Base-by-base conservation (phyloP, 2,888 invertebrate species). In the Neelides folsomi region DNA sequence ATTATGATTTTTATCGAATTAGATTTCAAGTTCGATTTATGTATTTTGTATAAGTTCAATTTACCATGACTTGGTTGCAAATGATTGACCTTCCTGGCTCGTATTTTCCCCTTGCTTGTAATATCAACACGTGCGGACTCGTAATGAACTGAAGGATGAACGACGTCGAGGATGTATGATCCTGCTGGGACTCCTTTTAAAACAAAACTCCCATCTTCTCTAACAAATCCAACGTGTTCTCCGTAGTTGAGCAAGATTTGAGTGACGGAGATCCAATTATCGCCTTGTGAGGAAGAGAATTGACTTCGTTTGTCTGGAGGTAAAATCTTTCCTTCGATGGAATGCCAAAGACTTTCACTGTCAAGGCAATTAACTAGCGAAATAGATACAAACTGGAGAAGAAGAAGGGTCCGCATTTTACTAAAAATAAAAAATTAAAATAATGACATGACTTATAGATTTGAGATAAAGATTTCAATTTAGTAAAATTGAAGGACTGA, bases 101-200 rank as follows among this genome's bases (percentile, higher is more conserved):
- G 77, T 67, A 86, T 88, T 72, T 95, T 98, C 38, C 98, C 98
- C 71, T 93, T 95, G 0, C 88, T 85, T 69, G 90, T 97, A 56
- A 98, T 94, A 74, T 98, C 98, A 1, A 98, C 93, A 56, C 98
- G 76, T 6, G 88, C 82, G 16, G 93, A 86, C 70, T 98, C 97
- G 70, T 93, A 98, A 59, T 84, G 78, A 67, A 82, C 90, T 68
- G 92, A 85, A 0, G 94, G 86, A 72, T 94, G 83, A 38, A 87
- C 74, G 8, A 93, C 81, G 74, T 98, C 97, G 0, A 98, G 77
- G 5, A 97, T 80, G 70, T 94, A 95, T 0, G 95, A 95, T 7
- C 94, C 94, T 0, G 86, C 81, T 0, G 88, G 85, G 1, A 95
- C 77, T 66, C 89, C 88, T 66, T 85, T 83, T 40, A 97, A 80